Evolutionary conservation across 2,113 vertebrate species (phyloP).

Genomic region (Todiramphus chloris): DNA sequence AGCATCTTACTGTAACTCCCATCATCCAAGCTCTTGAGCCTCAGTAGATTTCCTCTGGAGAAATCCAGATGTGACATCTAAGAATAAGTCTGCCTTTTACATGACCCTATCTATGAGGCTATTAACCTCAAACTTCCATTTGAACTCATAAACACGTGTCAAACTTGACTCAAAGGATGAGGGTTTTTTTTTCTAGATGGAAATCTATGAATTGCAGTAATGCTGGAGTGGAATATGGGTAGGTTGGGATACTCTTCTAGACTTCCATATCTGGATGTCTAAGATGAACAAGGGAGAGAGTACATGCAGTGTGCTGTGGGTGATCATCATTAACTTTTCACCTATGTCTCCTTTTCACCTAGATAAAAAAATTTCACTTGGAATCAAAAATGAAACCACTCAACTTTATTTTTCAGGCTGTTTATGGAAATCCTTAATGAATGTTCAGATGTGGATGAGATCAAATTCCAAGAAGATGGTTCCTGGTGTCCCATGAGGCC

Average conservation of each 20-base stretch:
- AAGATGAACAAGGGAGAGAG: background rate
- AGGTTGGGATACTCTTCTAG: background rate
- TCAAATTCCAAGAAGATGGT: conserved; percentile 97
- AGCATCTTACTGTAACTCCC: background rate
- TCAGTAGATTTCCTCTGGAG: background rate
- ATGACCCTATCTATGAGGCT: background rate
- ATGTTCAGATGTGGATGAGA: conserved; percentile 96
- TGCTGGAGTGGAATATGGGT: too few species aligned
- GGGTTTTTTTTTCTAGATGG: background rate
- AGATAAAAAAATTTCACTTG: background rate
- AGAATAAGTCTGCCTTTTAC: background rate
- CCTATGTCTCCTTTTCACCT: background rate
- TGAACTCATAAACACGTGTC: rapidly evolving
- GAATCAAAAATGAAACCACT: background rate
- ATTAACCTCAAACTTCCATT: background rate
- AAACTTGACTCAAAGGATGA: background rate
- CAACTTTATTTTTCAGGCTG: conserved; percentile 76
- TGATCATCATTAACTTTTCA: background rate
- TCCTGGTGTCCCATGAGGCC: conserved; percentile 98
- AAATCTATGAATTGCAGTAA: background rate
- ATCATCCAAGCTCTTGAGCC: background rate
- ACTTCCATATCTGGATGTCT: background rate
- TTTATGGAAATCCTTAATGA: conserved; percentile 98
- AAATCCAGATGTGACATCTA: background rate
- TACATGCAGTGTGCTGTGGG: background rate